Conservation (phyloP, 2,797 vertebrate genomes). For the Dryobates pubescens region DNA sequence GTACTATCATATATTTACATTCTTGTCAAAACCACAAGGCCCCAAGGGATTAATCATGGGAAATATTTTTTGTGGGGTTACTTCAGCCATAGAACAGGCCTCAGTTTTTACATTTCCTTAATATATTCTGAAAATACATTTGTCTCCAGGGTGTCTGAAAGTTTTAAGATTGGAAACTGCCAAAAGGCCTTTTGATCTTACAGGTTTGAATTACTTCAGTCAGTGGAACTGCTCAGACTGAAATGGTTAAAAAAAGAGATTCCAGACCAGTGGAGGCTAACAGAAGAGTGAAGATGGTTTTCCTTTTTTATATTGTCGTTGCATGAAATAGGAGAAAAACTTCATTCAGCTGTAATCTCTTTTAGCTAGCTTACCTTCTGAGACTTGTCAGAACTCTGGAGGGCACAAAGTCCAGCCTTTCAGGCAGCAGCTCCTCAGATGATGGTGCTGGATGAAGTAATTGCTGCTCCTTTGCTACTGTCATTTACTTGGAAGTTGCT, state of each 20-base stretch:
- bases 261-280: background rate
- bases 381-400: background rate
- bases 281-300: background rate
- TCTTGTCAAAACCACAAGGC: background rate
- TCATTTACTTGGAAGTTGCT: background rate
- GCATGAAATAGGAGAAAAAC: background rate
- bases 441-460: background rate
- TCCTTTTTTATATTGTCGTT: background rate
- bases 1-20: background rate
- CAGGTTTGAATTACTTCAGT: background rate
- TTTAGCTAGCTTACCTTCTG: background rate
- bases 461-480: background rate
- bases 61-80: background rate
- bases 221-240: background rate
- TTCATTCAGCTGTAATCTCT: background rate
- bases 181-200: background rate
- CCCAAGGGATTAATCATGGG: background rate
- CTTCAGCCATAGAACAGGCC: background rate
- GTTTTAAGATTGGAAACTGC: background rate
- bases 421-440: background rate
- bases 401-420: background rate
- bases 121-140: background rate
- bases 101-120: background rate
- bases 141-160: background rate
- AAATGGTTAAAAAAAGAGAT: constrained; percentile 29